Percentiles rank a stretch among this genome's conserved stretches.
Evolutionary conservation across 2,113 vertebrate genomes (phyloP).

Genomic region (Oncorhynchus keta): DNA sequence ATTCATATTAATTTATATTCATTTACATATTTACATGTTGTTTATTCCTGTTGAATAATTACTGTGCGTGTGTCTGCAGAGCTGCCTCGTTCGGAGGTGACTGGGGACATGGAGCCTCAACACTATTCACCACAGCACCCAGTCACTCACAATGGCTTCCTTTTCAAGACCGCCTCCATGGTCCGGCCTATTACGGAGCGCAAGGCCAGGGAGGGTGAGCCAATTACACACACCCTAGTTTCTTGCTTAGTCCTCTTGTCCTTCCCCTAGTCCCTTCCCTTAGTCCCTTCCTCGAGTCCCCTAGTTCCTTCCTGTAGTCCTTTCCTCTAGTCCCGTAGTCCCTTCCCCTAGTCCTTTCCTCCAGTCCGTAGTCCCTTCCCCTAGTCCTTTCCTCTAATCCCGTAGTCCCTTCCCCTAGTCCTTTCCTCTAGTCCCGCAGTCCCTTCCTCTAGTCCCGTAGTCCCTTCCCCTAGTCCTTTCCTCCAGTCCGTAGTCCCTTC

Average conservation of each 20-base stretch:
- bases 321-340: no score
- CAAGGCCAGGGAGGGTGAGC: constrained; percentile 83
- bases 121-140: constrained; percentile 77
- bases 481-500: no score
- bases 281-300: no score
- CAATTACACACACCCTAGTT: not conserved
- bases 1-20: not conserved
- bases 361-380: no score
- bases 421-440: not conserved
- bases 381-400: no score
- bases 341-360: no score
- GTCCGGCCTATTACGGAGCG: constrained; percentile 79
- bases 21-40: not conserved
- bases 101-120: constrained; percentile 61
- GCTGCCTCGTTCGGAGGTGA: constrained; percentile 75
- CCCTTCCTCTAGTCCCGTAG: not conserved
- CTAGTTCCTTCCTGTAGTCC: no score
- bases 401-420: no score
- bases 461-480: no score
- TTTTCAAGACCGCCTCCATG: constrained; percentile 90
- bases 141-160: constrained; percentile 86
- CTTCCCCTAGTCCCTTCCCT: no score
- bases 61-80: constrained; percentile 65
- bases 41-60: no score
- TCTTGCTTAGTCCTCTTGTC: no score